A percentile compares a stretch with the other conserved stretches of the same genome.
These are phyloP conservation scores for Coremacera marginata DNA, from an alignment of 2,888 invertebrate species.

Conservation along the genomic window DNA sequence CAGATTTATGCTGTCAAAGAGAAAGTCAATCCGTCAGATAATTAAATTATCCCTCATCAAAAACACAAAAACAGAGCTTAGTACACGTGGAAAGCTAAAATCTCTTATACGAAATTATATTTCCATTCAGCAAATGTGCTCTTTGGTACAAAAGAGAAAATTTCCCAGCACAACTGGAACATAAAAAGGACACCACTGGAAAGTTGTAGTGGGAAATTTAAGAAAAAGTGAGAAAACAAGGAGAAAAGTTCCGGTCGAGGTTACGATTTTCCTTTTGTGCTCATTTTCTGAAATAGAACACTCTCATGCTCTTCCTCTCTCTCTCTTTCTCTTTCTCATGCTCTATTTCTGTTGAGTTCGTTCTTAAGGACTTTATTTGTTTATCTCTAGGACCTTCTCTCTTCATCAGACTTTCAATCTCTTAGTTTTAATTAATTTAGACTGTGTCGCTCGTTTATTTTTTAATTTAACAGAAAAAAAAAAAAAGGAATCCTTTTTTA, in stretches of 20 bases:
- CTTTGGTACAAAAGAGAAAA: slow-evolving; percentile 7
- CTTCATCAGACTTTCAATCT: neutral
- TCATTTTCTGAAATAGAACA: neutral
- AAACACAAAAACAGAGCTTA: neutral
- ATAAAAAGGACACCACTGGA: no score
- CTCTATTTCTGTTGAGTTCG: neutral
- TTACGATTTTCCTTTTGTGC: neutral
- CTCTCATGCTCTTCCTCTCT: neutral
- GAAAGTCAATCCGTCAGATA: neutral
- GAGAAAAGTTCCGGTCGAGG: neutral
- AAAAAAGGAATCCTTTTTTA: slow-evolving; percentile 16
- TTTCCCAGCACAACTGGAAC: neutral
- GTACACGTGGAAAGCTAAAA: neutral
- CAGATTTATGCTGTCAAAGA: neutral
- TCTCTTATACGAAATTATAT: slow-evolving; percentile 15
- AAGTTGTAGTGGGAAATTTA: neutral
- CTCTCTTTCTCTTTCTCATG: neutral
- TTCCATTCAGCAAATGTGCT: slow-evolving; percentile 25
- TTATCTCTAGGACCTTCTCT: neutral
- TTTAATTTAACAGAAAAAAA: neutral
- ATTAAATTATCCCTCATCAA: neutral
- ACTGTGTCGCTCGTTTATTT: neutral
- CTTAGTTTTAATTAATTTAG: slow-evolving; percentile 9
- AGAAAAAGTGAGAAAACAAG: neutral
- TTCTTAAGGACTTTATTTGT: neutral